phyloP scores from a whole-genome alignment of 2,888 invertebrate species.

The Stenotaenia linearis region DNA sequence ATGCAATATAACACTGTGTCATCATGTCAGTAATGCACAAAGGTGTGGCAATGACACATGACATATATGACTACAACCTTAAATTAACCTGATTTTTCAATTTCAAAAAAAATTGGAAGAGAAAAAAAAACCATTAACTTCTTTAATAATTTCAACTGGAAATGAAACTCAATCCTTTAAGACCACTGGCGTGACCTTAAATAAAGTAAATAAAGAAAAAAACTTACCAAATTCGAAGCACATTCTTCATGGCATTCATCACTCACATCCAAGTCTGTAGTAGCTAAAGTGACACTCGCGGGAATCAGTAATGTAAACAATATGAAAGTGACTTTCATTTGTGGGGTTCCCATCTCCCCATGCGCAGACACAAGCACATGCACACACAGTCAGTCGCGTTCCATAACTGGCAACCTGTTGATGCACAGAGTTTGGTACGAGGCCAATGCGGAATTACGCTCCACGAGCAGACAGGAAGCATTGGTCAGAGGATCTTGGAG shows the following conservation, averaged over 20 bases:
- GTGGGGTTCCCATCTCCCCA: constrained; percentile 16
- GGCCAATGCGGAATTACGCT: constrained; percentile 20
- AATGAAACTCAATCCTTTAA: neutral
- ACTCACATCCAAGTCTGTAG: constrained; percentile 22
- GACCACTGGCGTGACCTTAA: neutral
- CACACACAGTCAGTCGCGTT: neutral
- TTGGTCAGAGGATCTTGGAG: constrained; percentile 26
- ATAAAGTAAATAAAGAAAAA: neutral
- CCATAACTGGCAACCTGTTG: constrained; percentile 24
- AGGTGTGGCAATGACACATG: neutral
- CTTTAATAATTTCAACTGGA: neutral
- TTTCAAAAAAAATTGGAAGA: neutral
- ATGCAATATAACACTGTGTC: neutral
- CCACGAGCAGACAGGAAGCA: constrained; percentile 17
- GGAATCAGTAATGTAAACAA: constrained; percentile 24
- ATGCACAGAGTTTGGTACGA: constrained; percentile 2
- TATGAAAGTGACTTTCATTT: neutral
- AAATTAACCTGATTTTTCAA: neutral
- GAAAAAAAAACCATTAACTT: neutral
- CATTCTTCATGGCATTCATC: constrained; percentile 26
- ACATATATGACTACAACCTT: neutral
- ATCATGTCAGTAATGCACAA: neutral
- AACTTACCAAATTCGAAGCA: constrained; percentile 24
- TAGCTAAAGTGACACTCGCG: neutral
- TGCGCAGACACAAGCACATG: neutral